Evolutionary conservation across 2,888 invertebrate genomes (phyloP).

Genomic region (Campaea margaritaria): DNA sequence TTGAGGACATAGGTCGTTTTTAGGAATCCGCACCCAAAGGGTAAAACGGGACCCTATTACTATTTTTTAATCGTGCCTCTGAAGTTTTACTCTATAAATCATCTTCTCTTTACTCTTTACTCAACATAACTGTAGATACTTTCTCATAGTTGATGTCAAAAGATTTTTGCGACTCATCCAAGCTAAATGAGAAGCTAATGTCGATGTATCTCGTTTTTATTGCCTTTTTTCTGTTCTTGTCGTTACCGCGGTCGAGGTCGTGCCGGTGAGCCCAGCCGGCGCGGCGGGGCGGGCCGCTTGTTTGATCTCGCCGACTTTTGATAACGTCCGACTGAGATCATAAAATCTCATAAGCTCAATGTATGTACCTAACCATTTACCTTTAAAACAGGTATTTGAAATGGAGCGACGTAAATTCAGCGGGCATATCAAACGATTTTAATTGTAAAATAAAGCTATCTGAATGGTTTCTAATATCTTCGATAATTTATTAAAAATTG

Average conservation of each 20-base stretch:
- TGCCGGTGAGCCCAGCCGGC: slow-evolving; percentile 48
- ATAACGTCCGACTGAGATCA: slow-evolving; percentile 60
- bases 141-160: slow-evolving; percentile 18
- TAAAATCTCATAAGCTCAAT: slow-evolving; percentile 58
- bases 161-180: slow-evolving; percentile 27
- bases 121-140: slow-evolving; percentile 15
- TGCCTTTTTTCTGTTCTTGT: slow-evolving; percentile 49
- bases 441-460: slow-evolving; percentile 30
- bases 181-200: slow-evolving; percentile 45
- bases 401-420: slow-evolving; percentile 32
- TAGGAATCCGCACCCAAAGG: too few relatives aligned
- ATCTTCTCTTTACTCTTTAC: slow-evolving; percentile 1
- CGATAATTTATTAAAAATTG: slow-evolving; percentile 20
- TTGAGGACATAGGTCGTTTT: too few relatives aligned
- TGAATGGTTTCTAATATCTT: slow-evolving; percentile 22
- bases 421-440: slow-evolving; percentile 36
- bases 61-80: too few relatives aligned
- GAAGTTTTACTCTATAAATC: too few relatives aligned
- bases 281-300: slow-evolving; percentile 44
- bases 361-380: slow-evolving; percentile 47
- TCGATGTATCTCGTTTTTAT: slow-evolving; percentile 48
- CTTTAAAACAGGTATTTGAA: slow-evolving; percentile 49
- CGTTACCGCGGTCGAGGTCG: slow-evolving; percentile 53
- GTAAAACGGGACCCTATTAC: too few relatives aligned
- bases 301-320: slow-evolving; percentile 60